A percentile compares a stretch with the other conserved stretches of the same genome.
Evolutionary conservation across 1,140 invertebrate species (phyloP).

Genomic region (Heliconius eleuchia): DNA sequence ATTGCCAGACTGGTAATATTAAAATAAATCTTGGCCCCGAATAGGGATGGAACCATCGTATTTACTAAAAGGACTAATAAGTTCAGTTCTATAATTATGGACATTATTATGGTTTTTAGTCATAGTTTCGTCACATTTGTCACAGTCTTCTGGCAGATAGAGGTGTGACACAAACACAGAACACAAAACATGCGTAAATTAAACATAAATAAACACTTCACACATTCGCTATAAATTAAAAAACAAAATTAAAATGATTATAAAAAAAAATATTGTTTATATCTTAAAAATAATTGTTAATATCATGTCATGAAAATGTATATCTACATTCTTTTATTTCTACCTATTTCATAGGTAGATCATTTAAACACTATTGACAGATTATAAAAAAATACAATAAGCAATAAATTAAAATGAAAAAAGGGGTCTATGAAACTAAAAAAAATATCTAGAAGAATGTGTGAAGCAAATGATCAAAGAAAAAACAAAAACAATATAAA

Average conservation of each 20-base stretch:
- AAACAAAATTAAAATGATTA: background rate
- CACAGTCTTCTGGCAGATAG: constrained; percentile 7
- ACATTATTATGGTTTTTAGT: background rate
- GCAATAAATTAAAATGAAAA: constrained; percentile 11
- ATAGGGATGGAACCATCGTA: too few relatives aligned
- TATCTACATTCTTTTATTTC: background rate
- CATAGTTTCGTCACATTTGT: background rate
- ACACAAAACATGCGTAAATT: constrained; percentile 33
- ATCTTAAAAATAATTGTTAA: background rate
- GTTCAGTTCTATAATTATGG: too few relatives aligned
- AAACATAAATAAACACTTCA: constrained; percentile 30
- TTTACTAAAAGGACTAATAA: too few relatives aligned
- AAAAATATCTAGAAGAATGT: constrained; percentile 12
- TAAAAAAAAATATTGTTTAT: background rate
- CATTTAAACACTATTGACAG: background rate
- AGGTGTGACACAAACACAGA: constrained; percentile 18
- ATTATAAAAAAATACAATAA: constrained; percentile 16
- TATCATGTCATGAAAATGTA: background rate
- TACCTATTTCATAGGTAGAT: too few relatives aligned
- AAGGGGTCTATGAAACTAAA: constrained; percentile 6
- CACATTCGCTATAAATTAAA: constrained; percentile 25
- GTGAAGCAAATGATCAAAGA: background rate
- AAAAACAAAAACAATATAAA: constrained; percentile 31
- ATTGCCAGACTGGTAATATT: too few relatives aligned
- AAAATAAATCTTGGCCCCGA: too few relatives aligned